Base-by-base conservation (phyloP, 92 coral and sea anemone species). In the Bergia puertoricense region DNA sequence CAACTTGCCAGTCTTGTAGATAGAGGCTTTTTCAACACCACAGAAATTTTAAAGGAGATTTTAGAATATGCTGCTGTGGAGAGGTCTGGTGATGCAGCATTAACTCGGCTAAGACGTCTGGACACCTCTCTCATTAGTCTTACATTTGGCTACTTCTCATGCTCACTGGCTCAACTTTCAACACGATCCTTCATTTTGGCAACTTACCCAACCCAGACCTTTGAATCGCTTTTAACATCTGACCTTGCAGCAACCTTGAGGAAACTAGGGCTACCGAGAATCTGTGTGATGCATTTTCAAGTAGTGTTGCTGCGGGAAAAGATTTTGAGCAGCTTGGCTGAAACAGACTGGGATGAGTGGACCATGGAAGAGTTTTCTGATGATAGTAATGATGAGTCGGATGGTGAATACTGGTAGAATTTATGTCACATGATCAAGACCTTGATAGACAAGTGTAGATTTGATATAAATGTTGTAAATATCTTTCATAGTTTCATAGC, bases 331-430 rank as follows among this genome's bases (percentile, higher is more conserved):
- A 88, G 87, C 20, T 74, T 95, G 82, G 90, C 90, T 9, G 93
- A 92, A 67, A 92, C 90, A 7, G 95, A 93, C 91, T 93, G 96
- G 98, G 95, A 93, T 41, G 85, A 85, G 56, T 93, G 95, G 98
- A 96, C 86, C 59, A 74, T 94, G 78, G 95, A 90, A 59, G 97
- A 93, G 59, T 88, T 89, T 41, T 90, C 86, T 62, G 92, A 92
- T 67, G 98, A 91, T 18, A 92, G 97, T 88, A 92, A 91, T 77
- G 98, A 94, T 54, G 96, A 95, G 74, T 93, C 96, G 3, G 94
- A 91, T 45, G 94, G 94, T 38, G 96, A 95, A 78, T 94, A 91
- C 81, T 94, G 97, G 98, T 95, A 89, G 90, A 65, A 30, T 57
- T 18, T 18, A 62, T 0, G 69, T 22, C 69, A 62, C 7, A 18